These are phyloP conservation scores for Ceyx erithaca DNA, from an alignment of 2,797 vertebrate genomes.

Conservation along the genomic window DNA sequence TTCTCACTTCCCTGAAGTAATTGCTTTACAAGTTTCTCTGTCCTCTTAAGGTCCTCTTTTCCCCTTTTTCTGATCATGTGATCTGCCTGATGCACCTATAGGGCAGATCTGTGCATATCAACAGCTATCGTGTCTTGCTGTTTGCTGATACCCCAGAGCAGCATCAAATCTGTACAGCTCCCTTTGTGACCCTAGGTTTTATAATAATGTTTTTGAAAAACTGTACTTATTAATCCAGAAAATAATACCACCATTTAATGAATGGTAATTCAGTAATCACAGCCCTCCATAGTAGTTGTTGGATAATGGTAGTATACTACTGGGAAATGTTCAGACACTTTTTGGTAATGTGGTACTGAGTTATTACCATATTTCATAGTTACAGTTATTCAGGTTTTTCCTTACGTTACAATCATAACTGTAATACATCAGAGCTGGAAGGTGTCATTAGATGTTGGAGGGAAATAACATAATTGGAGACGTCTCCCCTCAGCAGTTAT, in stretches of 20 bases:
- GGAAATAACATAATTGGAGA: not conserved
- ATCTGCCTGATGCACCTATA: not conserved
- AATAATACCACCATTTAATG: not conserved
- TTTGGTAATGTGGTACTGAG: not conserved
- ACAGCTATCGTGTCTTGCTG: not conserved
- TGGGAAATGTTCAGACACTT: not conserved
- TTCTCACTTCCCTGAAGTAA: not conserved
- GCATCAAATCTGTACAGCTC: not conserved
- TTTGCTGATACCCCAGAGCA: no score
- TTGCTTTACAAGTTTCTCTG: not conserved
- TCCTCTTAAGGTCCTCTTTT: not conserved
- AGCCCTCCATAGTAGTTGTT: not conserved
- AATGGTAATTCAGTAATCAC: not conserved
- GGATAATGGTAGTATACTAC: not conserved
- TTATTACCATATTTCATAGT: not conserved
- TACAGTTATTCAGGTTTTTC: not conserved
- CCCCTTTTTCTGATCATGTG: not conserved
- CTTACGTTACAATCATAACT: not conserved
- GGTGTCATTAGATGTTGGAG: not conserved
- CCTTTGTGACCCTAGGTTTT: not conserved
- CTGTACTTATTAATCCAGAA: not conserved
- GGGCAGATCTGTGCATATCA: not conserved
- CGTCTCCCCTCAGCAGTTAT: not conserved
- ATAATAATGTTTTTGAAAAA: not conserved
- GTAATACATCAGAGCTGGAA: not conserved